phyloP scores from a whole-genome alignment of 30 jellyfish, hydroid and myxozoan genomes.

The Turritopsis dohrnii region DNA sequence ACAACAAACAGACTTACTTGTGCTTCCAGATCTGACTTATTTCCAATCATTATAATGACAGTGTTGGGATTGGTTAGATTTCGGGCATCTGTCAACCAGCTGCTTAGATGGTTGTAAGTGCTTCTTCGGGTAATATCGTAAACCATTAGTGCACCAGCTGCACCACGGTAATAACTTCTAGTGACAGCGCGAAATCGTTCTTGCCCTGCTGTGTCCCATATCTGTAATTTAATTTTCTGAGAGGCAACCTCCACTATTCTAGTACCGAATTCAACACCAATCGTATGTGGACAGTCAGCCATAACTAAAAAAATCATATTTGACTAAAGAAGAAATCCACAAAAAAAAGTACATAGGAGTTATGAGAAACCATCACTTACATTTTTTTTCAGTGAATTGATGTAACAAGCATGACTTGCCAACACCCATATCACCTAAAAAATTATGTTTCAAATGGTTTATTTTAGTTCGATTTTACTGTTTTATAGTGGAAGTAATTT shows the following conservation, averaged over 20 bases:
- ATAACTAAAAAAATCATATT: conserved; percentile 43
- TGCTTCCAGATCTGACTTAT: conserved; percentile 92
- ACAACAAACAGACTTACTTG: conserved; percentile 58
- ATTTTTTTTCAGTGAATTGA: conserved; percentile 95
- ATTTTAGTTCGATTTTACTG: no score
- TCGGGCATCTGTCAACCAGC: conserved; percentile 96
- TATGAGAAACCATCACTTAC: conserved; percentile 40
- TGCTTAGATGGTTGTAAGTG: conserved; percentile 85
- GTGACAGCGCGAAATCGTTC: conserved; percentile 87
- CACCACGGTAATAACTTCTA: conserved; percentile 94
- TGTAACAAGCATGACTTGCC: conserved; percentile 96
- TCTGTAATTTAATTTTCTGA: conserved; percentile 80
- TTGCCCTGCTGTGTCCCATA: conserved; percentile 99
- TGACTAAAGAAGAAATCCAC: neutral
- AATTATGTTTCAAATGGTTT: neutral
- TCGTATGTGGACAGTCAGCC: conserved; percentile 99
- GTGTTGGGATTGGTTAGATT: conserved; percentile 86
- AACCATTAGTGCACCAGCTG: conserved; percentile 99
- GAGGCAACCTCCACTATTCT: conserved; percentile 95
- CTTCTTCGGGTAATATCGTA: conserved; percentile 96
- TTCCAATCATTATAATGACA: conserved; percentile 92
- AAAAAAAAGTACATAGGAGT: neutral
- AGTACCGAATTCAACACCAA: conserved; percentile 96
- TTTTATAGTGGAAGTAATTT: no score
- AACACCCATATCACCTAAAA: conserved; percentile 98